These are phyloP conservation scores for Eupithecia dodoneata DNA, from an alignment of 2,888 invertebrate genomes.

Conservation along the genomic window DNA sequence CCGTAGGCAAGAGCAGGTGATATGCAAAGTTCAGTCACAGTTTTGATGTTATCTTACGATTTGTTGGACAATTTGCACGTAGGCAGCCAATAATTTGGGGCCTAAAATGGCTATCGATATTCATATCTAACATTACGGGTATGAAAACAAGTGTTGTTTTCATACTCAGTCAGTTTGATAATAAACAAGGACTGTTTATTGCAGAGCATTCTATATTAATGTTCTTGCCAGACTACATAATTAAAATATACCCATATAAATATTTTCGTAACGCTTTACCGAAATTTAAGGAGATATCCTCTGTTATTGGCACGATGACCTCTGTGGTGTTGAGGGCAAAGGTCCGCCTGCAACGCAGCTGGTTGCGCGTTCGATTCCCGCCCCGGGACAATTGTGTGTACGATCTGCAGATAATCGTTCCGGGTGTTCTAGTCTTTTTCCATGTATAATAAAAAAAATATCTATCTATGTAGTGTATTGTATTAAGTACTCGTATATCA, in stretches of 20 bases:
- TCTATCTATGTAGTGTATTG: no score
- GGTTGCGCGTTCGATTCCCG: no score
- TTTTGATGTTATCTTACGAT: conserved; percentile 31
- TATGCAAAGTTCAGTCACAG: conserved; percentile 29
- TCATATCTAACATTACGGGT: conserved; percentile 11
- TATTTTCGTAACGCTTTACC: background rate
- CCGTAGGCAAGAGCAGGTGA: background rate
- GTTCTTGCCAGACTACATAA: background rate
- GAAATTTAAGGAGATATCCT: no score
- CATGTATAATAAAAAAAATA: no score
- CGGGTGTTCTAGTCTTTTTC: no score
- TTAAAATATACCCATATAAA: background rate
- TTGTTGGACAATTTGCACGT: conserved; percentile 34
- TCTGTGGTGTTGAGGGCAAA: no score
- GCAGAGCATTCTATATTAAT: background rate
- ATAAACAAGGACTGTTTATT: background rate
- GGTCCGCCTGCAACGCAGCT: no score
- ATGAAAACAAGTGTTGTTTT: conserved; percentile 10
- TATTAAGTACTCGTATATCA: no score
- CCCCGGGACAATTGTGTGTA: no score
- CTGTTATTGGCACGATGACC: no score
- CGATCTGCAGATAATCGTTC: no score
- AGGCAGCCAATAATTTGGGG: conserved; percentile 23
- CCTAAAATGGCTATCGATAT: conserved; percentile 19
- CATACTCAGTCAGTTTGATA: background rate